phyloP scores from a whole-genome alignment of 1,140 invertebrate species.

The Macrosteles quadrilineatus region DNA sequence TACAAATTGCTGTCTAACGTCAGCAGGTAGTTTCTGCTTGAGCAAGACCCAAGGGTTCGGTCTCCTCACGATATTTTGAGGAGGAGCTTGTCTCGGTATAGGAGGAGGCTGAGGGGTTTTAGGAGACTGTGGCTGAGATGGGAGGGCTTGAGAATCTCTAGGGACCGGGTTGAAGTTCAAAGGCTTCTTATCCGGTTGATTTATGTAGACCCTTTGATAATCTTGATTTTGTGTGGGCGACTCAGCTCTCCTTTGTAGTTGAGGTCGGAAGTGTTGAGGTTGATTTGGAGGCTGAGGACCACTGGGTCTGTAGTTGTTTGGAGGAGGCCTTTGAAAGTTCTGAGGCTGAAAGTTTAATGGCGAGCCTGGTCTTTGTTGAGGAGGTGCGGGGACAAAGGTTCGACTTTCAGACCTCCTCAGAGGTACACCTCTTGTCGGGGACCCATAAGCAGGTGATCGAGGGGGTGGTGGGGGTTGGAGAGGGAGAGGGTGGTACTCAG shows the following conservation, averaged over 20 bases:
- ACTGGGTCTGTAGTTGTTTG: neutral
- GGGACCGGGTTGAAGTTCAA: slow-evolving; percentile 14
- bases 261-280: slow-evolving; percentile 8
- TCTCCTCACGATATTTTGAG: slow-evolving; percentile 24
- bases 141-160: neutral
- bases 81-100: neutral
- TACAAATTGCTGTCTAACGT: slow-evolving; percentile 19
- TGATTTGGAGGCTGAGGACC: neutral
- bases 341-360: slow-evolving; percentile 24
- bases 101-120: neutral
- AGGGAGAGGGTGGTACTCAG: slow-evolving; percentile 9
- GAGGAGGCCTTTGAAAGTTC: slow-evolving; percentile 18
- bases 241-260: slow-evolving; percentile 12
- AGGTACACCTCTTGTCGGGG: neutral
- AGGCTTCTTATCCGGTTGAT: neutral
- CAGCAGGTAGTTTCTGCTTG: slow-evolving; percentile 32
- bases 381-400: slow-evolving; percentile 7
- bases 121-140: slow-evolving; percentile 9
- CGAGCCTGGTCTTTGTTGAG: slow-evolving; percentile 10
- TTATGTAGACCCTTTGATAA: neutral
- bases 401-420: slow-evolving; percentile 11
- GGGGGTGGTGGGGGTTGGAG: neutral
- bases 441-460: neutral
- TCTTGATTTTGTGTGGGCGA: neutral
- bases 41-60: slow-evolving; percentile 35